phyloP scores from a whole-genome alignment of 92 coral and sea anemone genomes.

The Epizoanthus fatuus region DNA sequence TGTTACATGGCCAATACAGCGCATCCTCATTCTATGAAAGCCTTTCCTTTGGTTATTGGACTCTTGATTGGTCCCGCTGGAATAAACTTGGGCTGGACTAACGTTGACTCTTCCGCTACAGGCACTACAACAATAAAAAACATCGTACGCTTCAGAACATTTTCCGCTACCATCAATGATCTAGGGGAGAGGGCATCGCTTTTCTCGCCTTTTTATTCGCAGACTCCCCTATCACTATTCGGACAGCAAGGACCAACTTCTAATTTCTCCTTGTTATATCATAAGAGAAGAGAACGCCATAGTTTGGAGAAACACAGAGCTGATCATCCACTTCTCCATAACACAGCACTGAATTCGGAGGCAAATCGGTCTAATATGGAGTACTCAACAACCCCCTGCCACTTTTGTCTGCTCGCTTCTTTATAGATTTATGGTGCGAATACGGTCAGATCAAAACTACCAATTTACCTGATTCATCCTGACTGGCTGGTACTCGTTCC shows the following conservation, averaged over 20 bases:
- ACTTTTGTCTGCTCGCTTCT: neutral
- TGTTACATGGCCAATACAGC: too few species aligned
- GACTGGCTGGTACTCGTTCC: conserved; percentile 85
- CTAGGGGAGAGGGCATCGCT: neutral
- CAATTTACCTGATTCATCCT: conserved; percentile 76
- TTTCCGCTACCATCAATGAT: neutral
- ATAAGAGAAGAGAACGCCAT: too few species aligned
- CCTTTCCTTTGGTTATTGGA: conserved; percentile 93
- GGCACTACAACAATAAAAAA: conserved; percentile 53
- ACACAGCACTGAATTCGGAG: too few species aligned
- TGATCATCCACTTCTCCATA: too few species aligned
- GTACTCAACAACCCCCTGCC: too few species aligned
- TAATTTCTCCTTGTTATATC: too few species aligned
- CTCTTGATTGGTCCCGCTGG: conserved; percentile 96
- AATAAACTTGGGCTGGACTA: conserved; percentile 97
- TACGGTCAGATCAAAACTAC: neutral
- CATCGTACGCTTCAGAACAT: neutral
- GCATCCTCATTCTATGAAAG: conserved; percentile 66
- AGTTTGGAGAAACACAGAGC: too few species aligned
- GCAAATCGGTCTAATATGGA: too few species aligned
- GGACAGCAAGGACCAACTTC: too few species aligned
- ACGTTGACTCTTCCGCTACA: conserved; percentile 71
- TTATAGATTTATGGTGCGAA: neutral
- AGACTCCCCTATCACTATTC: too few species aligned
- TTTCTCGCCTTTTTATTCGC: conserved; percentile 15